phyloP scores from a whole-genome alignment of 2,888 invertebrate genomes.

The Sphecodes monilicornis region DNA sequence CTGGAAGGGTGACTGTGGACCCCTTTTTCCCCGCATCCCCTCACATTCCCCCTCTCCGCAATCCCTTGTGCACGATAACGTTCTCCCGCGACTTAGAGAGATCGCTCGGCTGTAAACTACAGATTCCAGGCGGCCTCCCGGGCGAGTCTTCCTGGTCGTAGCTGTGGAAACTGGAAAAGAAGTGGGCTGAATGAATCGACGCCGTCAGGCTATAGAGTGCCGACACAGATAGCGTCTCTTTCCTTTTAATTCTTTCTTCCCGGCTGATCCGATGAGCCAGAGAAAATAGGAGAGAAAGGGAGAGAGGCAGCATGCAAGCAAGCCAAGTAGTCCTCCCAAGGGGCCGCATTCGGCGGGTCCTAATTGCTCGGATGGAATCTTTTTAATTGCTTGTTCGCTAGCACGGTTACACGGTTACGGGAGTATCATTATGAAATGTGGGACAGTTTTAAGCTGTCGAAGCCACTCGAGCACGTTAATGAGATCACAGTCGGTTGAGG shows the following conservation, averaged over 20 bases:
- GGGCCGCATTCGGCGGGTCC: conserved; percentile 31
- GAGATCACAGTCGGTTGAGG: conserved; percentile 70
- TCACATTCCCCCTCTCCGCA: too few species aligned
- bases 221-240: neutral
- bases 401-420: conserved; percentile 58
- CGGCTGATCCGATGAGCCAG: neutral
- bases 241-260: conserved; percentile 36
- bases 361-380: conserved; percentile 64
- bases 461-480: conserved; percentile 69
- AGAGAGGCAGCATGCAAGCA: conserved; percentile 26
- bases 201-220: neutral
- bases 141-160: conserved; percentile 14
- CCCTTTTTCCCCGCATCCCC: neutral
- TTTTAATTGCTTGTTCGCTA: conserved; percentile 67
- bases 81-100: conserved; percentile 25
- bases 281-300: neutral
- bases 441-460: conserved; percentile 66
- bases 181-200: conserved; percentile 42
- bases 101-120: conserved; percentile 44
- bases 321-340: conserved; percentile 46
- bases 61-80: conserved; percentile 32
- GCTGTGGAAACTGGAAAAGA: conserved; percentile 36
- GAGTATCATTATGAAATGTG: conserved; percentile 70
- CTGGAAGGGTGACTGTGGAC: neutral
- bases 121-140: conserved; percentile 27